Base-by-base conservation (phyloP, 1,140 invertebrate genomes). In the Danaus plexippus region DNA sequence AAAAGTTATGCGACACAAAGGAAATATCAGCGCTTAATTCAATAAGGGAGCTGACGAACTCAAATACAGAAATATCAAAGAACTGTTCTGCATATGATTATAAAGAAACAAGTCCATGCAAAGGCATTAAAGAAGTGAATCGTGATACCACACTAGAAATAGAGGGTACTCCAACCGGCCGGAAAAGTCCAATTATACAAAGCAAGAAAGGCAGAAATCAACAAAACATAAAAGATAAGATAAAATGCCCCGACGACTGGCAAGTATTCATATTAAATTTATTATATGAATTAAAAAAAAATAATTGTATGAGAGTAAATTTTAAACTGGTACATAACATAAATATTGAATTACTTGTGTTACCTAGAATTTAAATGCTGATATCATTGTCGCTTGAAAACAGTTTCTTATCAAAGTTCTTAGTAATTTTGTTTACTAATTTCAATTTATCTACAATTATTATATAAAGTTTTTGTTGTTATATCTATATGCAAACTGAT, bases 171-270 rank as follows among this genome's bases (percentile, higher is more conserved):
- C 72, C 80, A 0, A 74, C 73, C 0, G 80, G 77, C 5, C 64
- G 79, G 9, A 73, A 53, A 8, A 86, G 83, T 57, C 83, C 83
- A 12, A 80, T 86, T 54, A 77, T 86, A 59, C 64, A 65, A 11
- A 67, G 61, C n/a, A 82, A 77, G 48, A 9, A 66, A 7, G 74
- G 59, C 13, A 69, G 15, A 57, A 13, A 44, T 55, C 49, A 11
- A 18, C 15, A 18, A 51, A 60, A 12, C 61, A 61, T 55, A n/a
- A 69, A 69, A 53, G 79, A 80, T 40, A 85, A 85, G 45, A 82
- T 78, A 45, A 84, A 84, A 64, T 80, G 77, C 59, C 70, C 80
- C 0, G 67, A 72, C 13, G 64, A 54, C 51, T 83, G 82, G 80
- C 82, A 61, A 73, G 64, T 15, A 18, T 45, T 45, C 32, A 49